Evolutionary conservation across 2,888 invertebrate genomes (phyloP).

Genomic region (Vesta saturnalis): DNA sequence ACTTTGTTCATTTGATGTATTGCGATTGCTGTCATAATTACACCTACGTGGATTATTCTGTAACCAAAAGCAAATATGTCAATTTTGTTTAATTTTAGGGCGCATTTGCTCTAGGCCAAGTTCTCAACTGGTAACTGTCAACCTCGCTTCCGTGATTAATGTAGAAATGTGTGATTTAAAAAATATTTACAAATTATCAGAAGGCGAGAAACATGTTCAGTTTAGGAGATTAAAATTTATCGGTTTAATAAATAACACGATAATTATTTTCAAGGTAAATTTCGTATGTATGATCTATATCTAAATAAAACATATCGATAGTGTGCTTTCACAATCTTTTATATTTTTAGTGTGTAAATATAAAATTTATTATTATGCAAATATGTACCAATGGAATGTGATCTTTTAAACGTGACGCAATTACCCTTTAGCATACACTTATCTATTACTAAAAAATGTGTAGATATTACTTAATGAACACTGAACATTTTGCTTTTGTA

Average conservation of each 20-base stretch:
- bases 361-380: not conserved
- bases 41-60: no score
- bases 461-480: not conserved
- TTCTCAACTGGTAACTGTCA: no score
- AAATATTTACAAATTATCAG: no score
- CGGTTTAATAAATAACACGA: not conserved
- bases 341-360: constrained; percentile 1
- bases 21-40: not conserved
- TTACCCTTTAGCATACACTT: not conserved
- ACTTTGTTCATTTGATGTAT: not conserved
- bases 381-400: not conserved
- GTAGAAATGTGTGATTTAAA: no score
- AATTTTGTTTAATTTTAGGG: no score
- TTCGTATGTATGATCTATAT: constrained; percentile 1
- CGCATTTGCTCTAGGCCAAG: not conserved
- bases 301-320: not conserved
- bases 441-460: not conserved
- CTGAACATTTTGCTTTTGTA: no score
- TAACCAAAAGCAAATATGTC: no score
- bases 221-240: not conserved
- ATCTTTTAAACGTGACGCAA: not conserved
- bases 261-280: constrained; percentile 1
- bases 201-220: no score
- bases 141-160: no score
- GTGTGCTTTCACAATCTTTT: constrained; percentile 1